Evolutionary conservation across 2,113 vertebrate genomes (phyloP), one percentile per base, ranked within the genome.

Genomic region (Struthidea cinerea): DNA sequence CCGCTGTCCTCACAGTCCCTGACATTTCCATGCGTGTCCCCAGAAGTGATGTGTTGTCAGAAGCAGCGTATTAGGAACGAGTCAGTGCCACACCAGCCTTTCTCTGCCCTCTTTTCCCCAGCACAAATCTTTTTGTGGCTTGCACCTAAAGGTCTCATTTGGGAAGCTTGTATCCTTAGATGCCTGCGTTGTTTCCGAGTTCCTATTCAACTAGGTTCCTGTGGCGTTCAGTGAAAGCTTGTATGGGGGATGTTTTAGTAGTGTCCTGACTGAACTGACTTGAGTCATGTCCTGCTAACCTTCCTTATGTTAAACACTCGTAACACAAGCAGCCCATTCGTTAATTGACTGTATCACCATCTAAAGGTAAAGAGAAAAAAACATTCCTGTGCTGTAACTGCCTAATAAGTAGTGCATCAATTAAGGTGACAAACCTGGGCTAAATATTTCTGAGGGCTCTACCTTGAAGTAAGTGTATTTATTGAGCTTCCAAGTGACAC

Each of bases 121-220:
- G 26, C 26, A 46, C 28, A 33, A 50, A 30, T 47, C 11, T 39
- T 37, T 30, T 30, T 47, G 15, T 64, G 61, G 27, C n/a, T 94
- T 89, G 52, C n/a, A 42, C n/a, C 8, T 10, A 6, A 32, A 33
- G 0, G 0, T 69, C 12, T 59, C 4, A 0, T 52, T 26, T 60
- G 71, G 55, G 44, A 71, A 89, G 22, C 5, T 24, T 27, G 20
- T 41, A 19, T 71, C 41, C 23, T 60, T 35, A 3, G 28, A 24
- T 78, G 16, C 60, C 23, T 33, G 15, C 13, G 6, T 60, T 6
- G 9, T 50, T 92, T 63, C 70, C 17, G 3, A 12, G 8, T 87
- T 85, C 13, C 0, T 3, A 0, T 70, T 65, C 39, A 20, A 8
- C 17, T 28, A 15, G 19, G 11, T 80, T 84, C 19, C 17, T 41